Percentiles rank a stretch among this genome's conserved stretches.
phyloP scores from a whole-genome alignment of 2,888 invertebrate species.

The Proisotoma minuta region DNA sequence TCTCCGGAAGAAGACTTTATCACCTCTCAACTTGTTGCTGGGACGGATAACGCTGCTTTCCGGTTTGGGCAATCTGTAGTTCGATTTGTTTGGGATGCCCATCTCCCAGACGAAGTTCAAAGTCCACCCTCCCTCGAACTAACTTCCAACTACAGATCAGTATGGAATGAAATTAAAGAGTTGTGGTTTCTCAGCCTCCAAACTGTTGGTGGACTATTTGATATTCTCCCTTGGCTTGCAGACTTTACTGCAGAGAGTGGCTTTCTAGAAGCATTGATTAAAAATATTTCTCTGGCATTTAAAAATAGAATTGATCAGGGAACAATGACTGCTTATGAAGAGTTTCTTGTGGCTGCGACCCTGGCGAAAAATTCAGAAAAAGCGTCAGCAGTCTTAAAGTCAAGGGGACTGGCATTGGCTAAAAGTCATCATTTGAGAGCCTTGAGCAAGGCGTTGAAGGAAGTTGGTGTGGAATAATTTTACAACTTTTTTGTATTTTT shows the following conservation, averaged over 20 bases:
- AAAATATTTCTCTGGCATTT: conserved; percentile 75
- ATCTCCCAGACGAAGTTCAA: conserved; percentile 67
- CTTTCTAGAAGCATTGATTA: conserved; percentile 85
- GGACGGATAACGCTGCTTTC: conserved; percentile 61
- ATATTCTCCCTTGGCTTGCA: conserved; percentile 79
- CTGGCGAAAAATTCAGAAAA: conserved; percentile 33
- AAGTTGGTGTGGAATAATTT: conserved; percentile 12
- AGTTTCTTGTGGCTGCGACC: conserved; percentile 63
- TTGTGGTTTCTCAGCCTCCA: conserved; percentile 93
- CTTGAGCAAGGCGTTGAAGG: conserved; percentile 35
- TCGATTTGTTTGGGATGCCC: conserved; percentile 87
- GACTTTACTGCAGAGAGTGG: conserved; percentile 88
- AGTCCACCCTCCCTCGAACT: conserved; percentile 75
- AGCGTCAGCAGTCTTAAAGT: conserved; percentile 36
- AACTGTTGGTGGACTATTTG: conserved; percentile 75
- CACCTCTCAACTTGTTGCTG: conserved; percentile 57
- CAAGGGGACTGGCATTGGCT: conserved; percentile 44
- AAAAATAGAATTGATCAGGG: conserved; percentile 75
- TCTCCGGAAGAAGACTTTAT: conserved; percentile 45
- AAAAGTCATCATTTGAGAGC: conserved; percentile 45
- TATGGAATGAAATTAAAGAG: conserved; percentile 85
- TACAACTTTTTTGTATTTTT: too few species aligned
- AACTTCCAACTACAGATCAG: conserved; percentile 76
- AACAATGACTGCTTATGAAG: conserved; percentile 84
- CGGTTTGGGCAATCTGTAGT: conserved; percentile 84